Base-by-base conservation (phyloP, 1,140 invertebrate genomes). In the Hesperophylax magnus region DNA sequence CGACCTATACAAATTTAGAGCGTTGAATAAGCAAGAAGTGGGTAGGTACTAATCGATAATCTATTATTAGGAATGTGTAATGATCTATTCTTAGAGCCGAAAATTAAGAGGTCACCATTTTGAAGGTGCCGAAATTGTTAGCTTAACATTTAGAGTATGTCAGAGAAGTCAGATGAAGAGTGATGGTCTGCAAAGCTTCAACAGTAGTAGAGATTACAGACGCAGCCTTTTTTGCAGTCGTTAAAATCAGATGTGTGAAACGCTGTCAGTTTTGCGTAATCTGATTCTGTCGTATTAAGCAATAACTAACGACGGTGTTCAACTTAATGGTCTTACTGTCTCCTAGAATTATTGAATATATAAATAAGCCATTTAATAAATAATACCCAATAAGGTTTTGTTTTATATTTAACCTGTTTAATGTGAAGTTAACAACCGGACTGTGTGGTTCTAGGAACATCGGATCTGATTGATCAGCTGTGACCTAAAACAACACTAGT, bases 381-480 rank as follows among this genome's bases (percentile, higher is more conserved):
- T 20, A 67, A 47, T 11, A 34, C 69, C 52, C 15, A 56, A 72
- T 15, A 72, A 72, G 69, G 47, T 24, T 72, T 3, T 54, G 54
- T 72, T 72, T 54, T 53, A 56, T 0, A 27, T 31, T 47, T 47
- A 72, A 72, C 47, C 20, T 54, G 69, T 72, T 22, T 71, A 72
- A 18, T n/a, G 63, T 31, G 3, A 24, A 47, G 39, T 47, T 47
- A 47, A 14, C 39, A 39, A 34, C 31, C 20, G 17, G 65, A 31
- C 24, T 27, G 27, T 2, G 31, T 34, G 9, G 27, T 34, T 69
- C n/a, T 39, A 69, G 34, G 65, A 22, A 72, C 69, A 72, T 72
- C 69, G 69, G 52, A 54, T 22, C 76, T 67, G 77, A 79, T 82
- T 82, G 81, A 82, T 82, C 81, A 82, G 81, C 81, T 82, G 81